Evolutionary conservation across 2,113 vertebrate species (phyloP).

Genomic region (Lycaon pictus): DNA sequence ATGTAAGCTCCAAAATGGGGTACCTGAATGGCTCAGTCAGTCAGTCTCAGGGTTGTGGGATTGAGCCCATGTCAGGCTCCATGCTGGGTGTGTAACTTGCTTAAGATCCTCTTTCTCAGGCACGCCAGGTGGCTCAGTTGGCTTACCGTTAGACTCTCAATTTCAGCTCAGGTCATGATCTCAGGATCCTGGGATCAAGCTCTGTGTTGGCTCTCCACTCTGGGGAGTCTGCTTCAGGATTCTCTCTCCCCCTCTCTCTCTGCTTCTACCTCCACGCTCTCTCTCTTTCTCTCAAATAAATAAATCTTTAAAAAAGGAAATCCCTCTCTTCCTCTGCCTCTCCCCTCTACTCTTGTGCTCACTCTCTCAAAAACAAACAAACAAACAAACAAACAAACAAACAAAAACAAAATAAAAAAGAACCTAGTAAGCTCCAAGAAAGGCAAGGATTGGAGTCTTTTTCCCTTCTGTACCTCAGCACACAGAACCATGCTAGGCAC

Average conservation of each 20-base stretch:
- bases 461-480: background rate
- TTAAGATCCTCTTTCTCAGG: background rate
- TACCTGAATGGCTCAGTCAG: background rate
- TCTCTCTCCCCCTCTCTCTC: background rate
- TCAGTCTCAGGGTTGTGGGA: background rate
- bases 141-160: background rate
- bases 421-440: background rate
- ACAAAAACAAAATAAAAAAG: background rate
- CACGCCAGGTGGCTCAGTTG: background rate
- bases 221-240: background rate
- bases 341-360: background rate
- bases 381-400: background rate
- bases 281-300: too few relatives aligned
- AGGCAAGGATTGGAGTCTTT: background rate
- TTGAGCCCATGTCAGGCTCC: background rate
- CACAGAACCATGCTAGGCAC: background rate
- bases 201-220: background rate
- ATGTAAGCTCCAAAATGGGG: background rate
- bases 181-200: background rate
- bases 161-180: background rate
- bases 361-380: background rate
- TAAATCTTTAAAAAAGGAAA: too few relatives aligned
- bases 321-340: background rate
- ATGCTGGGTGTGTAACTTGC: background rate
- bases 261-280: too few relatives aligned